Evolutionary conservation across 2,797 vertebrate species (phyloP).

Genomic region (Microchirus variegatus): DNA sequence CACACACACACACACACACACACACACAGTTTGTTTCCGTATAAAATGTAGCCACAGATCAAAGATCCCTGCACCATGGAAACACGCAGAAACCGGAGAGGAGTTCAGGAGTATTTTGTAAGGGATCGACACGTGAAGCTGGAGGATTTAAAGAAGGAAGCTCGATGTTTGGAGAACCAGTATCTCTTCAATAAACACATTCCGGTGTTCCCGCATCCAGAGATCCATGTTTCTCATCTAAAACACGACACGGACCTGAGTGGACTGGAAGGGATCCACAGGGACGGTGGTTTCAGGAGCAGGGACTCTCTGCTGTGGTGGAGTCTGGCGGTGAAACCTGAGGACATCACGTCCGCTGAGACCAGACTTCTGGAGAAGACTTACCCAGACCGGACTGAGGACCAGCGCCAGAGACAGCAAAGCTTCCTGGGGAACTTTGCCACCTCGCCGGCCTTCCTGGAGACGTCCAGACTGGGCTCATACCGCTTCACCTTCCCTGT

Average conservation of each 20-base stretch:
- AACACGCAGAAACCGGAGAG: constrained; percentile 3
- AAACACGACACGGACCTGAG: constrained; percentile 42
- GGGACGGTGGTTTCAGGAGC: background rate
- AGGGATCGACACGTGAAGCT: constrained; percentile 14
- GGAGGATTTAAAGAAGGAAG: constrained; percentile 14
- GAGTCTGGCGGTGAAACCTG: constrained; percentile 37
- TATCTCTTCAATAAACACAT: constrained; percentile 28
- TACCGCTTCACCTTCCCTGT: constrained; percentile 67
- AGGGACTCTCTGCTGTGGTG: constrained; percentile 25
- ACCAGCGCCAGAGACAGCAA: background rate
- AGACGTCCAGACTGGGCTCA: constrained; percentile 60
- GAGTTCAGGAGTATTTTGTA: accelerated
- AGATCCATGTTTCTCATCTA: constrained; percentile 41
- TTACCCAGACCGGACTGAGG: constrained; percentile 8
- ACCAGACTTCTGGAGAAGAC: constrained; percentile 16
- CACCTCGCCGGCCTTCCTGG: constrained; percentile 61
- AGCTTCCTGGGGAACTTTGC: constrained; percentile 57
- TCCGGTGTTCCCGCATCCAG: constrained; percentile 33
- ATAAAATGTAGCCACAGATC: too few species aligned
- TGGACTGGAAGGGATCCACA: accelerated
- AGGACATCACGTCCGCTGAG: constrained; percentile 48
- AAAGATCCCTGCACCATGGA: too few species aligned
- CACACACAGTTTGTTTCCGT: too few species aligned
- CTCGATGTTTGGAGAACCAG: accelerated
- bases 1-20: too few species aligned